Conservation (phyloP, 2,113 vertebrate genomes). For the Mormoops blainvillei region DNA sequence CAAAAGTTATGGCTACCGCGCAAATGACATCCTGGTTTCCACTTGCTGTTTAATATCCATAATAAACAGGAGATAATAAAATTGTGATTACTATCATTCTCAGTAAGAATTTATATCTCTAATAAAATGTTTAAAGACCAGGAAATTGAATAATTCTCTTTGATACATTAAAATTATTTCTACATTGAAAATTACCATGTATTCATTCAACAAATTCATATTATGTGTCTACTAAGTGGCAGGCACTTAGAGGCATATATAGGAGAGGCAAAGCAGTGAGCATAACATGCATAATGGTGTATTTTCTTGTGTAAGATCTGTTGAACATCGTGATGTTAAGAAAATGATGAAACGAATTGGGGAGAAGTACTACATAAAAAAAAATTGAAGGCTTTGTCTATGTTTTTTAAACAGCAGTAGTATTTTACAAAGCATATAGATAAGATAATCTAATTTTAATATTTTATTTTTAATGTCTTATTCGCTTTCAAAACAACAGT, state of each 20-base stretch:
- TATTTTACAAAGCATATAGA: not conserved
- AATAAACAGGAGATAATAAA: constrained; percentile 59
- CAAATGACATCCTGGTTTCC: not conserved
- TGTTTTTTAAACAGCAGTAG: not conserved
- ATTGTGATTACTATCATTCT: not conserved
- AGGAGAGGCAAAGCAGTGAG: not conserved
- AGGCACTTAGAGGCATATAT: not conserved
- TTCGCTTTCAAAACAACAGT: not conserved
- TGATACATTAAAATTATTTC: constrained; percentile 46
- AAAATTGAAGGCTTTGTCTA: not conserved
- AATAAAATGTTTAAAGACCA: constrained; percentile 57
- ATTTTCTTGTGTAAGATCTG: constrained; percentile 6
- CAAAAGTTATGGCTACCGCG: not conserved
- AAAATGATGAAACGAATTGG: not conserved
- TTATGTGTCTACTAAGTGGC: constrained; percentile 1
- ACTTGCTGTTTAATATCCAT: not conserved
- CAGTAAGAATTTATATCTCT: constrained; percentile 45
- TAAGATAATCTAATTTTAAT: not conserved
- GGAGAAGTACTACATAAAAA: not conserved
- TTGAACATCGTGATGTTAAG: not conserved
- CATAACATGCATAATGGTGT: not conserved
- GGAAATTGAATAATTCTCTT: constrained; percentile 49
- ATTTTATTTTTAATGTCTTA: not conserved
- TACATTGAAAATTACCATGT: constrained; percentile 39
- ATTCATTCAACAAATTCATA: constrained; percentile 31